phyloP scores from a whole-genome alignment of 2,888 invertebrate genomes.

The Eurytoma adleriae region DNA sequence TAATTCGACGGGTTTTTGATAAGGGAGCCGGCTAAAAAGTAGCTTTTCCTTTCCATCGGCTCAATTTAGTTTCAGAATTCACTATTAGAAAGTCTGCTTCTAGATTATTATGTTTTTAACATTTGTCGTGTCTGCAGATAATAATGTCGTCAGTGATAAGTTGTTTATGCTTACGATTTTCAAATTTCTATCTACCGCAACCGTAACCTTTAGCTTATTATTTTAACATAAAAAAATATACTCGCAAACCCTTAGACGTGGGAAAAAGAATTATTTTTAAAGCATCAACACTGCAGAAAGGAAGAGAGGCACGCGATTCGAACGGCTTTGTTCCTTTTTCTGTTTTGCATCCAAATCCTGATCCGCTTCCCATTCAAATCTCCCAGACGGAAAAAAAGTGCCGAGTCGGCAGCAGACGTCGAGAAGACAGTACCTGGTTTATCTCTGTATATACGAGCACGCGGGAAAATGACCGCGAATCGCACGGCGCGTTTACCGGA shows the following conservation, averaged over 20 bases:
- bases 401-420: background rate
- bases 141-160: background rate
- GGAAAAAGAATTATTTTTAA: too few relatives aligned
- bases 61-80: constrained; percentile 33
- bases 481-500: background rate
- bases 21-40: background rate
- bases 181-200: too few relatives aligned
- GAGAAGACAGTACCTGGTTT: background rate
- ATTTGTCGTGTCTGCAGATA: constrained; percentile 4
- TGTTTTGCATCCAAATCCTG: background rate
- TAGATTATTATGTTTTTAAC: background rate
- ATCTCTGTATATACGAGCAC: background rate
- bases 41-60: constrained; percentile 17
- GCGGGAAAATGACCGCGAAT: background rate
- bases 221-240: too few relatives aligned
- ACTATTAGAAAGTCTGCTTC: constrained; percentile 37
- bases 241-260: too few relatives aligned
- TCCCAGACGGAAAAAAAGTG: background rate
- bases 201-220: too few relatives aligned
- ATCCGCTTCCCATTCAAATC: background rate
- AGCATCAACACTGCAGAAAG: too few relatives aligned
- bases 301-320: too few relatives aligned
- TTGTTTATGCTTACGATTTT: too few relatives aligned
- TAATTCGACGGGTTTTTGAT: background rate
- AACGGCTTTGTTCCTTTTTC: too few relatives aligned